Evolutionary conservation across 2,888 invertebrate genomes (phyloP), one percentile per base, ranked within the genome.

Genomic region (Epinotia demarniana): DNA sequence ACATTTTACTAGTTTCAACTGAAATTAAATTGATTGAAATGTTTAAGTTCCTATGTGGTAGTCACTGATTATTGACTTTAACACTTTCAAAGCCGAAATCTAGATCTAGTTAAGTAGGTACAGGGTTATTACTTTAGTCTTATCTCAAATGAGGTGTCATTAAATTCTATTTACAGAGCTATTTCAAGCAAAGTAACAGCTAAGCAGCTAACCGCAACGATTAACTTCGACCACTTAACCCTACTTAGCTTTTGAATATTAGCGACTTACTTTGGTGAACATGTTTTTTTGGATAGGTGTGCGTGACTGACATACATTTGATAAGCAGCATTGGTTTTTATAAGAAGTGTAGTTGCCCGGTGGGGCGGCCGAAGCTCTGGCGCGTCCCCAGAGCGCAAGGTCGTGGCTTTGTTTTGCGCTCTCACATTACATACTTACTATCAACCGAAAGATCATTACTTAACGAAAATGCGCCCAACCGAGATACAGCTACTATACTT

Each of bases 221-320:
- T 67, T 72, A 61, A 66, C 66, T 66, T 62, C 55, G 63, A 53
- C 79, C 83, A 82, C 81, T 80, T 81, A 81, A 86, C 84, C 81
- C 77, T 78, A 78, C 75, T 77, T 71, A 62, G 12, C 63, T 77
- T 58, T 13, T 58, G 78, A 78, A 80, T 79, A 72, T 76, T 67
- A 75, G 76, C 69, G 78, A 87, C 93, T 93, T 87, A 94, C 94
- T 92, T 91, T 92, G 78, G 90, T 80, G 83, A 93, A 92, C 93
- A 93, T 93, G 92, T 90, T 92, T 87, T 27, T 86, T 85, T 86
- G 87, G 86, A 85, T 89, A 84, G 85, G 86, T 83, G 86, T 89
- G 87, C 87, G 89, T 91, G 89, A 92, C 92, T 94, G 90, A 90
- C 90, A 90, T 90, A 88, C 88, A 87, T 87, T 85, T 87, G 91